phyloP scores from a whole-genome alignment of 2,797 vertebrate genomes.

The Chaenodraco wilsoni region DNA sequence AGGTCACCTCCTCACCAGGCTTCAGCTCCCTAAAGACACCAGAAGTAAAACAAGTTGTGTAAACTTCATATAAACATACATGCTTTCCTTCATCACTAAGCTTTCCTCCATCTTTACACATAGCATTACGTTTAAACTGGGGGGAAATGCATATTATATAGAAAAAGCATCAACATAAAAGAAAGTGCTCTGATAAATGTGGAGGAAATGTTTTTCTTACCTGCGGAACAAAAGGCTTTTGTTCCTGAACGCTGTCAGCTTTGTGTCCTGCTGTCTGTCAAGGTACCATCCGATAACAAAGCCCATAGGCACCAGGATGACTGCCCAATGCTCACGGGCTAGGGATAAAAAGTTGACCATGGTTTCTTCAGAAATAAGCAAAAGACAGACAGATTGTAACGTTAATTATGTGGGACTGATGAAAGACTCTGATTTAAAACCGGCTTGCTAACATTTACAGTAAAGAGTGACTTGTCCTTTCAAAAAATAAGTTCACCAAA shows the following conservation, averaged over 20 bases:
- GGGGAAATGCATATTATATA: not conserved
- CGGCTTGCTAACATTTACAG: not conserved
- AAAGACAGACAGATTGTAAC: not conserved
- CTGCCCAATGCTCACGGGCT: slow-evolving; percentile 87
- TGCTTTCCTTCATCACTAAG: not conserved
- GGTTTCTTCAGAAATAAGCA: slow-evolving; percentile 64
- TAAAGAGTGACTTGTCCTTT: not conserved
- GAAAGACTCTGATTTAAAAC: not conserved
- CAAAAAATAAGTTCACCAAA: too few species aligned
- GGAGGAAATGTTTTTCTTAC: slow-evolving; percentile 65
- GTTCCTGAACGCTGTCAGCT: slow-evolving; percentile 90
- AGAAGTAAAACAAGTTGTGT: slow-evolving; percentile 10
- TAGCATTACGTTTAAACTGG: not conserved
- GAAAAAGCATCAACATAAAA: not conserved
- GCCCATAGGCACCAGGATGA: slow-evolving; percentile 88
- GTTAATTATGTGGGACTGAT: not conserved
- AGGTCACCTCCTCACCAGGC: slow-evolving; percentile 89
- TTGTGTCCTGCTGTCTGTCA: slow-evolving; percentile 88
- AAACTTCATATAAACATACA: not conserved
- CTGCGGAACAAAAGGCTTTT: slow-evolving; percentile 91
- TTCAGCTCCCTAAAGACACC: slow-evolving; percentile 88
- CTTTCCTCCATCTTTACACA: not conserved
- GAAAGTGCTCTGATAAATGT: not conserved
- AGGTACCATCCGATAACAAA: slow-evolving; percentile 90
- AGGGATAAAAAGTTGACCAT: slow-evolving; percentile 86